A percentile compares a stretch with the other conserved stretches of the same genome.
phyloP scores from a whole-genome alignment of 1,140 invertebrate species.

The Drosophila nigromelanica region DNA sequence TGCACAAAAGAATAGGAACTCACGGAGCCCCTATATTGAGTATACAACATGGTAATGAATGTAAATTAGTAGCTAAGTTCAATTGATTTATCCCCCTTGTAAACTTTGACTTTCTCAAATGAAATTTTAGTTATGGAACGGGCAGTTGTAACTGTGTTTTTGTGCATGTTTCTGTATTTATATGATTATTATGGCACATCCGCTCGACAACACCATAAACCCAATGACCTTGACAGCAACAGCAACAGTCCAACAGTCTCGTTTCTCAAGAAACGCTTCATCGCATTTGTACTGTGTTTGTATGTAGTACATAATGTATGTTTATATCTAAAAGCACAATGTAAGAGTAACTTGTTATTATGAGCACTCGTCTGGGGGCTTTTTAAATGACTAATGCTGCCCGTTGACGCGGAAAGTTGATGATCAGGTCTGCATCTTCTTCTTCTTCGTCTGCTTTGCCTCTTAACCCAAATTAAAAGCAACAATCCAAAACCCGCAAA shows the following conservation, averaged over 20 bases:
- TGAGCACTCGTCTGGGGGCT: background rate
- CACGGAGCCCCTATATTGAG: conserved; percentile 62
- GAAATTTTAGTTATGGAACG: background rate
- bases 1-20: conserved; percentile 94
- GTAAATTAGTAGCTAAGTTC: background rate
- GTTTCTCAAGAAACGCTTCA: conserved; percentile 33
- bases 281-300: conserved; percentile 19
- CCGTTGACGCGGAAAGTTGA: conserved; percentile 29
- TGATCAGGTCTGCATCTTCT: conserved; percentile 23
- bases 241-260: conserved; percentile 4
- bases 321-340: conserved; percentile 3
- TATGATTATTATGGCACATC: conserved; percentile 28
- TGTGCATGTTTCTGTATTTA: background rate
- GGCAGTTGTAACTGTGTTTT: background rate
- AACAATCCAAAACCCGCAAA: conserved; percentile 32
- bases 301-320: background rate
- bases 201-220: conserved; percentile 27
- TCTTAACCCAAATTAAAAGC: conserved; percentile 60
- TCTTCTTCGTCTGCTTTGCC: conserved; percentile 24
- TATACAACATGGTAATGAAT: background rate
- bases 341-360: background rate
- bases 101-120: no score
- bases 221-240: conserved; percentile 35
- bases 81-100: no score
- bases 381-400: conserved; percentile 47